Conservation (phyloP, 2,113 vertebrate genomes). For the Ceyx melanurus region DNA sequence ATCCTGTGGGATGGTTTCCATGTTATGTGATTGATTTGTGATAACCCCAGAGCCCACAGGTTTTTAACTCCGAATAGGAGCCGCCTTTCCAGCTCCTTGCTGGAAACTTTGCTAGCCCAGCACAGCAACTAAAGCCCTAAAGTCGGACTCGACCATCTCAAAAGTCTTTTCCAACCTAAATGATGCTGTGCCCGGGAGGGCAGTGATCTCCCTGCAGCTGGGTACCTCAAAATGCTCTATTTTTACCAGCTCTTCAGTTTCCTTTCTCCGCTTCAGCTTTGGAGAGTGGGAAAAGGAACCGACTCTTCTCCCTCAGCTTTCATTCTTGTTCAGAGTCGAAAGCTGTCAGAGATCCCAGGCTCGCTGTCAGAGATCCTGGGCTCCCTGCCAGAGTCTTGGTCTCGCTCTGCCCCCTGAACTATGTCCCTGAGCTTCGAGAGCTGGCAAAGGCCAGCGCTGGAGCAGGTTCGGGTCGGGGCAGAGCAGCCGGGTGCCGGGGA, state of each 20-base stretch:
- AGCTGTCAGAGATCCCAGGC: neutral
- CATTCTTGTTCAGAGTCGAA: conserved; percentile 12
- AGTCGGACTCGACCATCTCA: neutral
- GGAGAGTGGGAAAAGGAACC: neutral
- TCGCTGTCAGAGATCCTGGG: neutral
- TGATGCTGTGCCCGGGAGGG: neutral
- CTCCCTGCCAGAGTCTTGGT: neutral
- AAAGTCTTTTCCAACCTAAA: neutral
- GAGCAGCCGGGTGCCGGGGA: neutral
- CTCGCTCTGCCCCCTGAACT: neutral
- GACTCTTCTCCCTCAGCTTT: conserved; percentile 16
- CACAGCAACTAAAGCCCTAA: neutral
- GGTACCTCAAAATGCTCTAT: neutral
- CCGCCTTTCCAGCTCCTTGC: neutral
- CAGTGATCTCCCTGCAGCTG: neutral
- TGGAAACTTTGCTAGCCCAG: neutral
- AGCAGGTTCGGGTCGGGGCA: neutral
- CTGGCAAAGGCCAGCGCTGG: neutral
- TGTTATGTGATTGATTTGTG: neutral
- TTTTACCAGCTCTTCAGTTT: conserved; percentile 15
- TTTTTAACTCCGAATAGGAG: neutral
- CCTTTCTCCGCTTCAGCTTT: neutral
- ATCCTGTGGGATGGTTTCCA: accelerated
- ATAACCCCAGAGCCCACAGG: neutral
- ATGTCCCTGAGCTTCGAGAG: neutral